Base-by-base conservation (phyloP, 2,113 vertebrate genomes). In the Tautogolabrus adspersus region DNA sequence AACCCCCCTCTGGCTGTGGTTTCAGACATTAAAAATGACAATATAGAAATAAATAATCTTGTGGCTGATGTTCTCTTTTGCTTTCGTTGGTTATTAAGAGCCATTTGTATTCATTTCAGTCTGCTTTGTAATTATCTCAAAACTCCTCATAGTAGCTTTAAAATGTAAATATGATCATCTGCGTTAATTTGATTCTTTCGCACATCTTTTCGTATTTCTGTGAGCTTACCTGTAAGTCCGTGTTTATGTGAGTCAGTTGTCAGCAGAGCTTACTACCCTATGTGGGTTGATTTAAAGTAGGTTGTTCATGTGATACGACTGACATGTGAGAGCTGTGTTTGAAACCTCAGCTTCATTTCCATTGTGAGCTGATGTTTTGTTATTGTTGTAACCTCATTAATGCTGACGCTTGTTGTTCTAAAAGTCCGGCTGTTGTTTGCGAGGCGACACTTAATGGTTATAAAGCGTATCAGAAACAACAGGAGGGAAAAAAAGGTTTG, bases 321-420 rank as follows among this genome's bases (percentile, higher is more conserved):
- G 54, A 66, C 65, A 21, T 5, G 16, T 23, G 37, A 21, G 55
- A 49, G 61, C 69, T 19, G 37, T 54, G 21, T 46, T 15, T 54
- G 6, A 62, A 55, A 57, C 65, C 30, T 34, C 30, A 34, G 40
- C 40, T 42, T 42, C 40, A 11, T 42, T 42, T 56, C 65, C 47
- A 3, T 49, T 18, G 6, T 7, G 42, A 22, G 21, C 66, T 65
- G n/a, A 61, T 42, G 7, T 70, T 70, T 66, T 21, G 44, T 68
- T 19, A 66, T 47, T 58, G n/a, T 40, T n/a, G 66, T 65, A 21
- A 75, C 69, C 58, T 86, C 79, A 54, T 85, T 81, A 69, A 71
- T 0, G 40, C 51, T 21, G 69, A 59, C 21, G 72, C 38, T 18
- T 54, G 38, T 10, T 10, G 44, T 6, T 44, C 46, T 77, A 52